Evolutionary conservation across 2,797 vertebrate genomes (phyloP), one percentile per base, ranked within the genome.

Genomic region (Coendou prehensilis): DNA sequence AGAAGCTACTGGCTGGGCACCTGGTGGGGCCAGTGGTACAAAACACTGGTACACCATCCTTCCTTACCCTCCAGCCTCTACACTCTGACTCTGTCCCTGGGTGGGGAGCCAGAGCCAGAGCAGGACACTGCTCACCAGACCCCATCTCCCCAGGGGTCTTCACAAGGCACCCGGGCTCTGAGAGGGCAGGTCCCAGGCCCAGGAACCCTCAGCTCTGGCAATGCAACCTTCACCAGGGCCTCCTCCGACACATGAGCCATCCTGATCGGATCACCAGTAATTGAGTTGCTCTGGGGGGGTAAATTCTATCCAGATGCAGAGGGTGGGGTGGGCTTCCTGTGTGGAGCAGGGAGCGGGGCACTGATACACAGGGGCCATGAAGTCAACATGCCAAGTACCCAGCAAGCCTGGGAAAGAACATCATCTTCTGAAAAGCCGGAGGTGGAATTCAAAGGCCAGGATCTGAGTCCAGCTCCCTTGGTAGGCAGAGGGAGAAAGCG

Each of bases 271-370:
- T 98, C 93, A 47, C 96, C n/a, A 41, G 97, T 97, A 97, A 97
- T 95, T 97, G 97, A 96, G 92, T 95, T 96, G 92, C 96, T 93
- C 67, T 95, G 96, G 96, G 93, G 93, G 91, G 97, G 93, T 97
- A 98, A 98, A 98, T 98, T 97, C 97, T 88, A 97, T 98, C 98
- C 98, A 98, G 97, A 98, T 98, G 98, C 96, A 71, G 64, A 94
- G 97, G 97, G 94, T 10, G 45, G 96, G 93, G 93, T 86, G 5
- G 92, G 87, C 96, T 97, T 97, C 97, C 97, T 95, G 96, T 96
- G 93, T 59, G 87, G 87, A 94, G 93, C 75, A 59, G 92, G 52
- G 52, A 85, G 91, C 2, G 54, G 93, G 95, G 78, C n/a, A 20
- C 87, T 54, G 56, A 89, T 57, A 71, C 56, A 9, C 0, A 3